A percentile compares a stretch with the other conserved stretches of the same genome.
phyloP scores from a whole-genome alignment of 2,888 invertebrate genomes.

The Platerodrilus igneus region DNA sequence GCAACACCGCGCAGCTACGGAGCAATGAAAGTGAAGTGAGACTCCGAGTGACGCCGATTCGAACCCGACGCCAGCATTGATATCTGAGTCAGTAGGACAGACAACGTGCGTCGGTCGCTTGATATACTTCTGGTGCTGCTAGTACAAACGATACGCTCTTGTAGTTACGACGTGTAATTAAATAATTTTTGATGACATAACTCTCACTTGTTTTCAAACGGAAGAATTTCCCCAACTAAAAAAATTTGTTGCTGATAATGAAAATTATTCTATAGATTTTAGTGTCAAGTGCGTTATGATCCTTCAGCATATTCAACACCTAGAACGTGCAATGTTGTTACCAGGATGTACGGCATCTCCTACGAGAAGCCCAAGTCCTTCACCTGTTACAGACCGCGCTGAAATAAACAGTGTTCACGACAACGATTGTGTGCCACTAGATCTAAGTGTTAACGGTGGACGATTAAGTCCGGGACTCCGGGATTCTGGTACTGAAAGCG shows the following conservation, averaged over 20 bases:
- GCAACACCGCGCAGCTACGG: constrained; percentile 31
- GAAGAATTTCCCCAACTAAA: neutral
- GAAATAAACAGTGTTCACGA: constrained; percentile 29
- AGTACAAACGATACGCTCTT: constrained; percentile 52
- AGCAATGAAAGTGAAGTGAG: constrained; percentile 39
- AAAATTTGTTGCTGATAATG: neutral
- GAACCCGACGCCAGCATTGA: constrained; percentile 53
- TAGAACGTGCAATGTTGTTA: constrained; percentile 28
- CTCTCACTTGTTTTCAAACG: constrained; percentile 15
- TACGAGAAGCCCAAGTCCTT: constrained; percentile 30
- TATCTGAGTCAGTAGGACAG: constrained; percentile 65
- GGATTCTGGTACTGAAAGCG: constrained; percentile 74
- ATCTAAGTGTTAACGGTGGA: constrained; percentile 64
- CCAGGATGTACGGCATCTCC: constrained; percentile 26
- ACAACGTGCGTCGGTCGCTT: constrained; percentile 33
- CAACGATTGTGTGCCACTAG: constrained; percentile 62
- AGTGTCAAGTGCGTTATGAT: constrained; percentile 31
- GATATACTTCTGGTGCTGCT: too few relatives aligned
- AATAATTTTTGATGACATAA: constrained; percentile 12
- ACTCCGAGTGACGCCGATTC: constrained; percentile 39
- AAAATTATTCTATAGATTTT: constrained; percentile 7
- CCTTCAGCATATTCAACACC: constrained; percentile 40
- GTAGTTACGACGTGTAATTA: constrained; percentile 26
- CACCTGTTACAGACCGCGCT: constrained; percentile 22
- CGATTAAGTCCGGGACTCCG: constrained; percentile 47